Base-by-base conservation (phyloP, 35 echinoderm and acorn worm species). In the Apostichopus parvimensis region DNA sequence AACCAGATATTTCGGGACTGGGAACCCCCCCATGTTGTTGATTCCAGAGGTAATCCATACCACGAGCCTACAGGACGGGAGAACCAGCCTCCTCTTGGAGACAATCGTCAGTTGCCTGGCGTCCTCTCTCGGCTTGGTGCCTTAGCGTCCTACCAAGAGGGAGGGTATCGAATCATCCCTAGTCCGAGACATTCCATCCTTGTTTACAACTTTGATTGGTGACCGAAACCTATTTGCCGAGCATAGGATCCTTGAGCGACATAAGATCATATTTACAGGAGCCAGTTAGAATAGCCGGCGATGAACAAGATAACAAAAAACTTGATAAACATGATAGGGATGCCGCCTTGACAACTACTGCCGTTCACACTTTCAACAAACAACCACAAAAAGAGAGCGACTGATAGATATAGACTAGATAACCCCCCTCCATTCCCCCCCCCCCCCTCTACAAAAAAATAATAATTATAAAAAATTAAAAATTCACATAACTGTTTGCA, bases 131-230 rank as follows among this genome's bases (percentile, higher is more conserved):
- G 23, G 86, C 86, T 68, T 72, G 86, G 62, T 66, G 60, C 64
- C 86, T 5, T 68, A 54, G 62, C 86, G 25, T 88, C 86, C 86
- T 73, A 88, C 86, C 57, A 73, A 84, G 86, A 17, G 9, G 45
- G 62, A 72, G 61, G 86, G 86, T 88, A 88, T 88, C 86, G 18
- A 73, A 73, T 88, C 86, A 20, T 34, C 28, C 26, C 20, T 9
- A 4, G 86, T 53, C 86, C 45, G 62, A 88, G 62, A 88, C 86
- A n/a, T 66, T 34, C 57, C 61, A 26, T 73, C 64, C 86, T 72
- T 88, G 86, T 88, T 88, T 88, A 88, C 86, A 72, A 64, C 86
- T 64, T 68, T 88, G 86, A 84, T 84, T 84, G 81, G 81, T 84
- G 81, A 84, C 53, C 81, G 54, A 84, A 84, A 84, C 81, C 81